Conservation (phyloP, 2,888 invertebrate species). For the Acronicta leporina region DNA sequence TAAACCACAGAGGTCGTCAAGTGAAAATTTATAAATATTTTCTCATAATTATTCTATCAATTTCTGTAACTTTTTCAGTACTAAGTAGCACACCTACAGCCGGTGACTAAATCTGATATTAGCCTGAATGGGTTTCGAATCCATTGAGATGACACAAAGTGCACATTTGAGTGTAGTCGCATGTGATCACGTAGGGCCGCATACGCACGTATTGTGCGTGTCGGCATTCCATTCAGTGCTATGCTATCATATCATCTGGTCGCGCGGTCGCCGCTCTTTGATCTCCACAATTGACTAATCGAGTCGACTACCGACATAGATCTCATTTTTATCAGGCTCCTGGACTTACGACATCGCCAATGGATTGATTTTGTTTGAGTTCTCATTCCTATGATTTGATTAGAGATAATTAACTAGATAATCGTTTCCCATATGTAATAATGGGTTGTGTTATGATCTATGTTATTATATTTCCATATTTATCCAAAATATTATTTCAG, state of each 20-base stretch:
- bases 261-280: constrained; percentile 62
- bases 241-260: constrained; percentile 54
- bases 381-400: constrained; percentile 43
- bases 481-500: not conserved
- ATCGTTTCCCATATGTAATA: too few species aligned
- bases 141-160: constrained; percentile 38
- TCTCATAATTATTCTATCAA: not conserved
- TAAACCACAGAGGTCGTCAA: too few species aligned
- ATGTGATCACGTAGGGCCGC: constrained; percentile 50
- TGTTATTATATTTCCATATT: not conserved
- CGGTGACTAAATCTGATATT: not conserved
- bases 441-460: too few species aligned
- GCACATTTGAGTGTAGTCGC: constrained; percentile 31
- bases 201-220: constrained; percentile 63
- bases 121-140: constrained; percentile 16
- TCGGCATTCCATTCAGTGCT: constrained; percentile 65
- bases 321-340: constrained; percentile 67
- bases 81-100: too few species aligned
- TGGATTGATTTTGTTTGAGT: constrained; percentile 52
- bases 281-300: constrained; percentile 79
- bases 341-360: constrained; percentile 56
- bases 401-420: too few species aligned
- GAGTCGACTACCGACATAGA: constrained; percentile 74
- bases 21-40: too few species aligned
- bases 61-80: not conserved